Percentiles rank a stretch among this genome's conserved stretches.
Evolutionary conservation across 2,888 invertebrate species (phyloP).

Genomic region (Oligia strigilis): DNA sequence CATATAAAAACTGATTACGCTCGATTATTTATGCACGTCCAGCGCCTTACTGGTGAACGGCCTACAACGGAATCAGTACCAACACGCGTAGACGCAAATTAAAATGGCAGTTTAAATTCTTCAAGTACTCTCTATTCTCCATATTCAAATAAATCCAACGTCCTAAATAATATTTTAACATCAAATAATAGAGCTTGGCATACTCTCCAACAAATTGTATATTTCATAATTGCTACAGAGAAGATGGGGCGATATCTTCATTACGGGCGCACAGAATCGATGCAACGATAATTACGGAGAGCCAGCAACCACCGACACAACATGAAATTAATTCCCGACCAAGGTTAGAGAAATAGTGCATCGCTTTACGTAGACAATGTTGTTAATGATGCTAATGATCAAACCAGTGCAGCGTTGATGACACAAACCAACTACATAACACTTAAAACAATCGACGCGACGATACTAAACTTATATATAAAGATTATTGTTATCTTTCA

Average conservation of each 20-base stretch:
- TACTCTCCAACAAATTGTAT: slow-evolving; percentile 64
- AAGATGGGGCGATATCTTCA: slow-evolving; percentile 84
- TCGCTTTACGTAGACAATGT: slow-evolving; percentile 67
- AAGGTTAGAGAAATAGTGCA: slow-evolving; percentile 78
- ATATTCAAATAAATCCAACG: background rate
- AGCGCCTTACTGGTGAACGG: slow-evolving; percentile 74
- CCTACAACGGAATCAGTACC: slow-evolving; percentile 55
- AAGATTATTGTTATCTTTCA: slow-evolving; percentile 61
- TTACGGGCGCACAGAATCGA: slow-evolving; percentile 81
- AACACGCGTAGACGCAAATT: slow-evolving; percentile 12
- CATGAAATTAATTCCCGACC: slow-evolving; percentile 80
- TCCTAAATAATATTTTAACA: slow-evolving; percentile 13
- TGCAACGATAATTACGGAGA: slow-evolving; percentile 83
- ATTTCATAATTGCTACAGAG: slow-evolving; percentile 80
- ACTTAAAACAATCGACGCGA: slow-evolving; percentile 53
- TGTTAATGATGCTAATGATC: slow-evolving; percentile 75
- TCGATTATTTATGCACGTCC: slow-evolving; percentile 88
- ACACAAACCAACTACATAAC: slow-evolving; percentile 61
- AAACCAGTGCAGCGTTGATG: slow-evolving; percentile 65
- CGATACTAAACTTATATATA: slow-evolving; percentile 60
- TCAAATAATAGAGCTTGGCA: slow-evolving; percentile 10
- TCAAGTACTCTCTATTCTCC: background rate
- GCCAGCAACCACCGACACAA: slow-evolving; percentile 69
- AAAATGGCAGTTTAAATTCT: background rate
- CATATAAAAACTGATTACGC: slow-evolving; percentile 82